A percentile compares a stretch with the other conserved stretches of the same genome.
Conservation (phyloP, 2,888 invertebrate genomes). For the Agrotis ipsilon region DNA sequence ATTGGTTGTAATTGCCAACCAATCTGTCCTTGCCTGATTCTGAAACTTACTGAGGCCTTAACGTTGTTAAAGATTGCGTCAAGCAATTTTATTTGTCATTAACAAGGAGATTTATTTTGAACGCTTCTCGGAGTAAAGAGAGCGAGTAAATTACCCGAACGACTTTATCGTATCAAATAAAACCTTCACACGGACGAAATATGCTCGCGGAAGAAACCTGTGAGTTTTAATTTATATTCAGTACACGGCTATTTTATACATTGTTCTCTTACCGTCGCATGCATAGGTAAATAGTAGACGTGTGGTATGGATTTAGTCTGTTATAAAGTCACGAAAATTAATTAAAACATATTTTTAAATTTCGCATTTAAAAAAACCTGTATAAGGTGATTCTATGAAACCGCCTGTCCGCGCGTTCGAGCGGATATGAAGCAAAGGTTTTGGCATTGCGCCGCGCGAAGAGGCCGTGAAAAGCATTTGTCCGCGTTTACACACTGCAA, state of each 20-base stretch:
- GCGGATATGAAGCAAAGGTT: too few relatives aligned
- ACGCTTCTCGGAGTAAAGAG: constrained; percentile 28
- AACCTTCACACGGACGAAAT: constrained; percentile 49
- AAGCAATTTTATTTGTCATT: constrained; percentile 53
- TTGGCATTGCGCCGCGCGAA: too few relatives aligned
- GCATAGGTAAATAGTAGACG: too few relatives aligned
- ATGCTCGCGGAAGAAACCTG: constrained; percentile 37
- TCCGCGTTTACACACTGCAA: too few relatives aligned
- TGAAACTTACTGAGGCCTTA: constrained; percentile 13
- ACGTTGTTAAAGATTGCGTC: constrained; percentile 28
- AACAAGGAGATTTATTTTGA: constrained; percentile 43
- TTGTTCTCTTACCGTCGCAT: background rate
- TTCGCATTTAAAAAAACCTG: too few relatives aligned
- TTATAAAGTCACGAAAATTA: too few relatives aligned
- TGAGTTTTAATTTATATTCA: constrained; percentile 57
- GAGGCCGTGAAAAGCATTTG: too few relatives aligned
- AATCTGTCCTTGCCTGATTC: background rate
- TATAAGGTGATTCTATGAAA: too few relatives aligned
- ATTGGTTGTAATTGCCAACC: background rate
- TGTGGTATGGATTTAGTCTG: too few relatives aligned
- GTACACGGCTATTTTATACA: constrained; percentile 41
- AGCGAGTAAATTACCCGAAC: constrained; percentile 37
- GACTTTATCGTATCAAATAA: constrained; percentile 57
- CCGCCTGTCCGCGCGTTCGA: too few relatives aligned
- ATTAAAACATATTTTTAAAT: too few relatives aligned